phyloP scores from a whole-genome alignment of 1,140 invertebrate genomes.

The Pogonomyrmex barbatus region DNA sequence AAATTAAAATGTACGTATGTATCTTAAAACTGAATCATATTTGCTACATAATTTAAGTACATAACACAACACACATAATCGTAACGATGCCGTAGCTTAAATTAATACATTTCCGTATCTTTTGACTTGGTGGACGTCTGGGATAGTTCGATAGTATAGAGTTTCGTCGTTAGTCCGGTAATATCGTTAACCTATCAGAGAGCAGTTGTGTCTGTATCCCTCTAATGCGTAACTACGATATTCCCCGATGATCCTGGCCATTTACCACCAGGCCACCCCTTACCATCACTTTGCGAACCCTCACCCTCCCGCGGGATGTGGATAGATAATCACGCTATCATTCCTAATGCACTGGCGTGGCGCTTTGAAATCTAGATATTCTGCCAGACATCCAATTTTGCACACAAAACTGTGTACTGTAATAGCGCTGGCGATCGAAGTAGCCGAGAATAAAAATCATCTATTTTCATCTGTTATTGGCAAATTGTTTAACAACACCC shows the following conservation, averaged over 20 bases:
- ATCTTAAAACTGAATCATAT: neutral
- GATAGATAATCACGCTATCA: slow-evolving; percentile 76
- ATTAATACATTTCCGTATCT: slow-evolving; percentile 57
- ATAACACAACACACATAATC: neutral
- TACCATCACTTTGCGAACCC: slow-evolving; percentile 71
- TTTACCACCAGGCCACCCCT: slow-evolving; percentile 75
- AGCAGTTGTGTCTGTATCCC: slow-evolving; percentile 75
- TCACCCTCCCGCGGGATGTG: slow-evolving; percentile 68
- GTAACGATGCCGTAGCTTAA: neutral
- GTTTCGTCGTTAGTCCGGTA: slow-evolving; percentile 76
- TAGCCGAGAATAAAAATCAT: neutral
- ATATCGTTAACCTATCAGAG: slow-evolving; percentile 81
- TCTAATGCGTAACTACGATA: slow-evolving; percentile 78
- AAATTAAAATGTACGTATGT: neutral
- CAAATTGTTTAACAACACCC: neutral
- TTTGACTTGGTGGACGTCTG: slow-evolving; percentile 63
- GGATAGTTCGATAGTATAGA: slow-evolving; percentile 64
- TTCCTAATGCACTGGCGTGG: slow-evolving; percentile 70
- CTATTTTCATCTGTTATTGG: neutral
- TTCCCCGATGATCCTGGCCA: slow-evolving; percentile 77
- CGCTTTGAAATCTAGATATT: slow-evolving; percentile 40
- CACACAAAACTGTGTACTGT: neutral
- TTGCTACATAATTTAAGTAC: neutral
- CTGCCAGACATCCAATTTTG: neutral
- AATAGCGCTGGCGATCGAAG: neutral